Percentiles rank a stretch among this genome's conserved stretches.
phyloP scores from a whole-genome alignment of 2,113 vertebrate genomes.

The Burhinus bistriatus region DNA sequence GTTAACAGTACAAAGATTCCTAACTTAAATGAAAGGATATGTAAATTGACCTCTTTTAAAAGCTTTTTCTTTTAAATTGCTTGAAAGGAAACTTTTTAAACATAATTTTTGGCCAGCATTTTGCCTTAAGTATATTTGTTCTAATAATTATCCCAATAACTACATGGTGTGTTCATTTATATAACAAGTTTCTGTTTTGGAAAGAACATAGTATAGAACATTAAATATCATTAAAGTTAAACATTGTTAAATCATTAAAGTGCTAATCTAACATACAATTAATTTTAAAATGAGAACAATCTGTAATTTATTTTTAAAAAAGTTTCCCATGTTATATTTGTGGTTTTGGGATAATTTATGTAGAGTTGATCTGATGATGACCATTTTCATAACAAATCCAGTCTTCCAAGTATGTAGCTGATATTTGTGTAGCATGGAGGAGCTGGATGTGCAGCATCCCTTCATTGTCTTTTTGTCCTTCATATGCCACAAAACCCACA shows the following conservation, averaged over 20 bases:
- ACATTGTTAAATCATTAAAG: neutral
- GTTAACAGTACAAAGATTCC: neutral
- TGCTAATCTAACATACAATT: neutral
- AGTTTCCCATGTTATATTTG: neutral
- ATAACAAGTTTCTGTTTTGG: neutral
- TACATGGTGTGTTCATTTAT: neutral
- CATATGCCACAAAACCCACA: neutral
- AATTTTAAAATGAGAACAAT: neutral
- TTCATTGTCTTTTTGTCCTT: neutral
- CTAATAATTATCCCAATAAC: neutral
- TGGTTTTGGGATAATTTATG: neutral
- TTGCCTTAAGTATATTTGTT: neutral
- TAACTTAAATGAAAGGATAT: neutral
- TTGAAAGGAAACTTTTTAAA: neutral
- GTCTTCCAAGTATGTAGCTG: neutral
- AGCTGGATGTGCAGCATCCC: neutral
- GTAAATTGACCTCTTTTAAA: neutral
- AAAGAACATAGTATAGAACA: neutral
- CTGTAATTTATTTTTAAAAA: neutral
- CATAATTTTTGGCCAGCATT: neutral
- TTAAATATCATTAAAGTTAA: neutral
- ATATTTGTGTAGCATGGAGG: neutral
- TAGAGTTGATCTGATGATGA: neutral
- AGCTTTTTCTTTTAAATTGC: neutral
- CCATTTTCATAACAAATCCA: neutral